phyloP scores from a whole-genome alignment of 2,113 vertebrate genomes.

The Cynocephalus volans region DNA sequence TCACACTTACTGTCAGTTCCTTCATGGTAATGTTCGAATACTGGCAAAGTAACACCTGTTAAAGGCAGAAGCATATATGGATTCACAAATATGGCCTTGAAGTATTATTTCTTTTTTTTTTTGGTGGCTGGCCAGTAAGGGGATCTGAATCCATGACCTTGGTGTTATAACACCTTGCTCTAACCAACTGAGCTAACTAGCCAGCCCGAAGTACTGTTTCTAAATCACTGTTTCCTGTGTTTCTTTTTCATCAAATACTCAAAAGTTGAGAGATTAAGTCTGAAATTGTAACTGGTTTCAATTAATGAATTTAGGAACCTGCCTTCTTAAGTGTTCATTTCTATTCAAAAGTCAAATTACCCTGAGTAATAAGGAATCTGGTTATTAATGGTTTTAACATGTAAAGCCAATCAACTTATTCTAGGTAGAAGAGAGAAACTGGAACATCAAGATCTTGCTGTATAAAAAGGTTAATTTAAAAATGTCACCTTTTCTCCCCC shows the following conservation, averaged over 20 bases:
- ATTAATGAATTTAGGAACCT: slow-evolving; percentile 34
- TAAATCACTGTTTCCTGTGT: not conserved
- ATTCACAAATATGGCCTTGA: not conserved
- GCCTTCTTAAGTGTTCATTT: slow-evolving; percentile 29
- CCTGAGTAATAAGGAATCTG: not conserved
- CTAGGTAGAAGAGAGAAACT: slow-evolving; percentile 42
- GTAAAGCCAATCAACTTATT: slow-evolving; percentile 18
- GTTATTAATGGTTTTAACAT: slow-evolving; percentile 10
- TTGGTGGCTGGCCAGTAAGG: too few species aligned
- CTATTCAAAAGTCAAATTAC: slow-evolving; percentile 53
- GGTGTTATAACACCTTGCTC: too few species aligned
- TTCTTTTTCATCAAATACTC: slow-evolving; percentile 45
- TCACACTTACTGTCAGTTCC: slow-evolving; percentile 97
- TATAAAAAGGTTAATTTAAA: not conserved
- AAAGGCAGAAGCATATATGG: slow-evolving; percentile 58
- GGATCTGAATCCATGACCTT: too few species aligned
- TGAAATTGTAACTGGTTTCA: slow-evolving; percentile 28
- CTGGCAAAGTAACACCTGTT: slow-evolving; percentile 97
- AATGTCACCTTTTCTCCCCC: not conserved
- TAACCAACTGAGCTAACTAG: too few species aligned
- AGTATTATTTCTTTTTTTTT: too few species aligned
- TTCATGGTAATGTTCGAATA: slow-evolving; percentile 99
- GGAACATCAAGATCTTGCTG: not conserved
- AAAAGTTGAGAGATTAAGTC: slow-evolving; percentile 25
- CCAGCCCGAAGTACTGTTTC: not conserved